Conservation (phyloP, 2,113 vertebrate species). For the Nesogale talazaci region DNA sequence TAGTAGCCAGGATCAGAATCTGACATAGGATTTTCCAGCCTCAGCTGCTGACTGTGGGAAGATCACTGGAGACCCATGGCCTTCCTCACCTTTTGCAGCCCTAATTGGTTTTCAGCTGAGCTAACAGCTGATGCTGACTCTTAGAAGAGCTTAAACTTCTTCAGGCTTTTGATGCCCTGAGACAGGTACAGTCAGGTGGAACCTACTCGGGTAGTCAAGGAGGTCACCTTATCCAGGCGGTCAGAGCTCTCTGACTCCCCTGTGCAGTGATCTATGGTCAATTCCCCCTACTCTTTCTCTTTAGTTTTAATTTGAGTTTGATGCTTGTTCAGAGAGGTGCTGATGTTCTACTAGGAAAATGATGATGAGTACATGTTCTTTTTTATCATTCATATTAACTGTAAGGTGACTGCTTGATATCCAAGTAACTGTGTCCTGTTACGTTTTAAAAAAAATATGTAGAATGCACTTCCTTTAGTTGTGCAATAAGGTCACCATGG, state of each 20-base stretch:
- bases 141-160: neutral
- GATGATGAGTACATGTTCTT: conserved; percentile 47
- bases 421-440: conserved; percentile 41
- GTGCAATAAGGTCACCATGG: conserved; percentile 9
- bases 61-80: neutral
- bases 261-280: conserved; percentile 37
- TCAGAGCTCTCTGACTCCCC: neutral
- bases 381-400: conserved; percentile 55
- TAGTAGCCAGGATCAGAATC: neutral
- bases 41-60: neutral
- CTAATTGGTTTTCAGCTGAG: neutral
- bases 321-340: conserved; percentile 53
- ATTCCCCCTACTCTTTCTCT: neutral
- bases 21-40: neutral
- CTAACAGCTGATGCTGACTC: neutral
- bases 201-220: neutral
- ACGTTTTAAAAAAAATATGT: conserved; percentile 18
- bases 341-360: conserved; percentile 54
- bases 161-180: neutral
- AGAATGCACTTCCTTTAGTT: conserved; percentile 15
- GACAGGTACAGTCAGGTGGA: neutral
- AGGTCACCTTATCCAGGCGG: neutral
- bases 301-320: conserved; percentile 63
- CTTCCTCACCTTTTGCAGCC: neutral
- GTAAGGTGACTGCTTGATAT: conserved; percentile 48